Conservation (phyloP, 2,113 vertebrate genomes). For the Microtus richardsoni region DNA sequence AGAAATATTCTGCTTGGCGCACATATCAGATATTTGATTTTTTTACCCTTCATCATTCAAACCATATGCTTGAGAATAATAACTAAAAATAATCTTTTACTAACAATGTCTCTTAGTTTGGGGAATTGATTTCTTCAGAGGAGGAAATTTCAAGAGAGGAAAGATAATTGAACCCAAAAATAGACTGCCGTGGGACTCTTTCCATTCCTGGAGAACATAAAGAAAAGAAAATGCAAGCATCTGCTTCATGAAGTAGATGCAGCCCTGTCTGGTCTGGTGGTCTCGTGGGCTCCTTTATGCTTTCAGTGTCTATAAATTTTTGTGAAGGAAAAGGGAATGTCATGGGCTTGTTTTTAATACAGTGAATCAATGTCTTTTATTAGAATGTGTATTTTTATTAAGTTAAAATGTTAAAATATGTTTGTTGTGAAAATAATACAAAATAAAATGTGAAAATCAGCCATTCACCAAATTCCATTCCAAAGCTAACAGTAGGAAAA, state of each 20-base stretch:
- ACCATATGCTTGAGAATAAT: constrained; percentile 66
- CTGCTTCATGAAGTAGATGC: constrained; percentile 56
- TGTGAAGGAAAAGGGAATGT: constrained; percentile 36
- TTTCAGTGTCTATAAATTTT: constrained; percentile 35
- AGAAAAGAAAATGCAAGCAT: constrained; percentile 56
- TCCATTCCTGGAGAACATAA: constrained; percentile 50
- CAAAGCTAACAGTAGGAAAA: neutral
- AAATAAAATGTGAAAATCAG: neutral
- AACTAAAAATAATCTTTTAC: constrained; percentile 76
- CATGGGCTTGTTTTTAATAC: constrained; percentile 10
- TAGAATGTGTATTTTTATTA: constrained; percentile 26
- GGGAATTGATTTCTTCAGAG: constrained; percentile 74
- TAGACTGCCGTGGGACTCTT: constrained; percentile 71
- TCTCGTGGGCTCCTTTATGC: constrained; percentile 59
- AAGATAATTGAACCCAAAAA: constrained; percentile 78
- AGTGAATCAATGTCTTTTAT: constrained; percentile 24
- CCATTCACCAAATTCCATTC: neutral
- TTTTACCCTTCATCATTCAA: constrained; percentile 69
- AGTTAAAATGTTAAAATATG: constrained; percentile 29
- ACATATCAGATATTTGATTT: constrained; percentile 38
- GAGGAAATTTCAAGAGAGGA: constrained; percentile 62
- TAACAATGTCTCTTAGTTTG: constrained; percentile 69
- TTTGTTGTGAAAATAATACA: constrained; percentile 15
- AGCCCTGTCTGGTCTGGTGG: constrained; percentile 23
- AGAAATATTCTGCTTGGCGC: constrained; percentile 56